Percentiles rank a stretch among this genome's conserved stretches.
Evolutionary conservation across 2,113 vertebrate species (phyloP).

Genomic region (Phasianus colchicus): DNA sequence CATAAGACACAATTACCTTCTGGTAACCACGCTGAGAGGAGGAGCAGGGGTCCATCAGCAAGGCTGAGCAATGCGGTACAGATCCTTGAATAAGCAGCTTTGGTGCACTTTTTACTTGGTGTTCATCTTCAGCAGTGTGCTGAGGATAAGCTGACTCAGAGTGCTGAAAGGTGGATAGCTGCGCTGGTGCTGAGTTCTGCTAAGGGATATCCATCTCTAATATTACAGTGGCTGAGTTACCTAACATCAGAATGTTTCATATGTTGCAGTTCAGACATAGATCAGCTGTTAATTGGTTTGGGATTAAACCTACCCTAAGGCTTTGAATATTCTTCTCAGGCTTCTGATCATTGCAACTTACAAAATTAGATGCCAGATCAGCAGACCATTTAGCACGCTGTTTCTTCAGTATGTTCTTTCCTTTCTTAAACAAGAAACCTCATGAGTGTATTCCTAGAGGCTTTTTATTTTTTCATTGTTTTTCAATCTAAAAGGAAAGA

Average conservation of each 20-base stretch:
- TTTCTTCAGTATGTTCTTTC: not conserved
- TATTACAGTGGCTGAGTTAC: not conserved
- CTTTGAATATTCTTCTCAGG: slow-evolving; percentile 35
- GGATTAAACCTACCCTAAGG: slow-evolving; percentile 34
- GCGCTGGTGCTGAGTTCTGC: not conserved
- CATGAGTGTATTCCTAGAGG: slow-evolving; percentile 2
- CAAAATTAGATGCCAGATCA: slow-evolving; percentile 25
- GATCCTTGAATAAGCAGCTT: not conserved
- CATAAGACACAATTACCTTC: not conserved
- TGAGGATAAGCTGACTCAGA: not conserved
- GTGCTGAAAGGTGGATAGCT: not conserved
- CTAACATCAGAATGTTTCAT: slow-evolving; percentile 4
- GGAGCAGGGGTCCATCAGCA: not conserved
- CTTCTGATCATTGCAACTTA: slow-evolving; percentile 27
- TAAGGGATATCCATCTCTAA: not conserved
- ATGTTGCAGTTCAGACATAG: slow-evolving; percentile 32
- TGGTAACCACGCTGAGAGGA: not conserved
- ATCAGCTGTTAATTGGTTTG: slow-evolving; percentile 45
- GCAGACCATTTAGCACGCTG: slow-evolving; percentile 6
- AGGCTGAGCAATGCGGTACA: not conserved
- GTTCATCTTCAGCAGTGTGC: not conserved
- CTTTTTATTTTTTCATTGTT: slow-evolving; percentile 1
- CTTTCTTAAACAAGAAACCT: slow-evolving; percentile 15
- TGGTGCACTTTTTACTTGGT: not conserved
- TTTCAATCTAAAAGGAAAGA: not conserved